Evolutionary conservation across 37 sponge, comb jelly and placozoan genomes (phyloP).

Genomic region (Cliona cf. orientalis): DNA sequence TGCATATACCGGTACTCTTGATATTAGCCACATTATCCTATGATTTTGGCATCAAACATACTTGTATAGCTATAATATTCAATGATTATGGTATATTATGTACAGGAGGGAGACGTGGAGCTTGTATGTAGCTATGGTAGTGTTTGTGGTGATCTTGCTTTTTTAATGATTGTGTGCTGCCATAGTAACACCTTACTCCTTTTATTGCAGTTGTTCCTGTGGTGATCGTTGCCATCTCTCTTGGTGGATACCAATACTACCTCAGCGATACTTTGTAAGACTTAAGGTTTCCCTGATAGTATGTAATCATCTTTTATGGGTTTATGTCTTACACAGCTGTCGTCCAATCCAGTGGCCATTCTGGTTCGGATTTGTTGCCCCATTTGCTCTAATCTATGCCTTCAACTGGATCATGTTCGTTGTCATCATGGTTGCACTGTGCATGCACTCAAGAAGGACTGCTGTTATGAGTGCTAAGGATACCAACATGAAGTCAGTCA

Average conservation of each 20-base stretch:
- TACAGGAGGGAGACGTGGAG: no score
- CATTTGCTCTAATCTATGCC: conserved; percentile 56
- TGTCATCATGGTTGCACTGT: conserved; percentile 1
- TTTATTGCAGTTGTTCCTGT: conserved; percentile 20
- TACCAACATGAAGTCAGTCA: background rate
- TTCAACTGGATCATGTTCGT: conserved; percentile 64
- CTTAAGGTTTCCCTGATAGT: background rate
- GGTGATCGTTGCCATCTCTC: conserved; percentile 32
- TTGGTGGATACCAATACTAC: conserved; percentile 42
- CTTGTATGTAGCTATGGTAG: no score
- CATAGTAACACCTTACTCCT: no score
- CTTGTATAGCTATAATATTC: no score
- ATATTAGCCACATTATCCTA: no score
- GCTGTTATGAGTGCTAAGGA: background rate
- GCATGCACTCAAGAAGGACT: background rate
- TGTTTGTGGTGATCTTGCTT: no score
- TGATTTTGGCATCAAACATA: no score
- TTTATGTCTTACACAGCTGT: conserved; percentile 39
- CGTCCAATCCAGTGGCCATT: conserved; percentile 50
- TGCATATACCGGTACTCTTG: no score
- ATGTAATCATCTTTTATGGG: no score
- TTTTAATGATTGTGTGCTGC: no score
- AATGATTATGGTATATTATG: no score
- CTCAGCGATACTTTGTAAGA: conserved; percentile 16
- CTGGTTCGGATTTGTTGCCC: conserved; percentile 47